These are phyloP conservation scores for Heteromormyrus szaboi DNA, from an alignment of 2,797 vertebrate species.

Conservation along the genomic window DNA sequence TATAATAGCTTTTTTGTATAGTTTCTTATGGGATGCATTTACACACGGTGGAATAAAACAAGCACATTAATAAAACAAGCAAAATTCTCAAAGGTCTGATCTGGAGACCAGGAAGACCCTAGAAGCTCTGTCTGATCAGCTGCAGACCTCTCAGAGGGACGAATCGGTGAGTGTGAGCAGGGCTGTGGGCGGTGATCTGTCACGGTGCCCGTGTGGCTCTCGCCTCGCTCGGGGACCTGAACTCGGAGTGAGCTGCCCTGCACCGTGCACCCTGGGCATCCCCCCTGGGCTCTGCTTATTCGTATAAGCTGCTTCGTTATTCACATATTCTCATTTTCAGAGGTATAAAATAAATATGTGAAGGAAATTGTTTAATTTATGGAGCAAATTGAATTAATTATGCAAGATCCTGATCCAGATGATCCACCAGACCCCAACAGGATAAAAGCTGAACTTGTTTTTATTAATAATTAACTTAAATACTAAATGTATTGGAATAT, in stretches of 20 bases:
- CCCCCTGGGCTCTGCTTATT: not conserved
- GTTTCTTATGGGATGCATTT: not conserved
- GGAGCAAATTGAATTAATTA: not conserved
- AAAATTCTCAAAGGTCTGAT: slow-evolving; percentile 64
- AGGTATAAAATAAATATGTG: not conserved
- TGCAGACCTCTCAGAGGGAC: slow-evolving; percentile 65
- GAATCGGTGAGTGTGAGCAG: slow-evolving; percentile 67
- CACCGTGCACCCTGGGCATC: not conserved
- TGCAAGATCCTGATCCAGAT: not conserved
- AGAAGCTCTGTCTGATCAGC: slow-evolving; percentile 68
- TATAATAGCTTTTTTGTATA: not conserved
- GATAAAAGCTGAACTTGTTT: not conserved
- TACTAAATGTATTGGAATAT: not conserved
- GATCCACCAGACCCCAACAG: not conserved
- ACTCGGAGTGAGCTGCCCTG: not conserved
- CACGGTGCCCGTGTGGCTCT: not conserved
- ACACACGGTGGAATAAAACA: too few species aligned
- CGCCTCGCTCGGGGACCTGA: not conserved
- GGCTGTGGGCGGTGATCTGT: not conserved
- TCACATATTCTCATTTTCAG: not conserved
- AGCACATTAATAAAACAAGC: not conserved
- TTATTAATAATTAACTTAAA: not conserved
- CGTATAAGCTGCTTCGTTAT: not conserved
- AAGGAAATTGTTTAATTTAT: not conserved
- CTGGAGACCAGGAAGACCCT: slow-evolving; percentile 75